Evolutionary conservation across 1,140 invertebrate genomes (phyloP), one percentile per base, ranked within the genome.

Genomic region (Drosophila kurseongensis): DNA sequence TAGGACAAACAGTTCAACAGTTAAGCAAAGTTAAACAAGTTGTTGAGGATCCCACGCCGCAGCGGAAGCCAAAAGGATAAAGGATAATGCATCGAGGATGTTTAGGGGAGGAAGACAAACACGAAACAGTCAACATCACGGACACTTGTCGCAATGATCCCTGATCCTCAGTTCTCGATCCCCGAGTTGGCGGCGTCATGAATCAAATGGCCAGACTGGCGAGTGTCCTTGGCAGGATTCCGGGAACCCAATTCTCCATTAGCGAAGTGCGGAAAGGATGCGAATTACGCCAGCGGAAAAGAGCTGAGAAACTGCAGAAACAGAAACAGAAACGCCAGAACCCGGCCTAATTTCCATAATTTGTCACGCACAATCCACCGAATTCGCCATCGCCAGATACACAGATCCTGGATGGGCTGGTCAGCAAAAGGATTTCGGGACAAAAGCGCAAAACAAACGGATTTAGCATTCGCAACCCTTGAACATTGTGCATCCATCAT

Each of bases 381-480:
- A 75, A 85, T 83, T 83, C 57, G 80, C 78, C 59, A 74, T 40
- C 14, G 44, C 18, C 58, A 58, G 45, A 52, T 16, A 51, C 38
- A 47, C 35, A 65, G 32, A 52, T 16, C 14, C 9, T 59, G 42
- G 44, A 29, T 51, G 62, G 74, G 71, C 71, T 83, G 83, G 71
- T 23, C 75, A 73, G 79, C 63, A 63, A 75, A 86, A 88, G 83
- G 83, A 86, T 86, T 83, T 77, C 14, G 8, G 47, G 67, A 89
- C 72, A 88, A 86, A 69, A 69, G 83, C 63, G 81, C 55, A 76
- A 68, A 86, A 83, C 84, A 88, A 89, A 88, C 84, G 83, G 84
- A 89, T 88, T 88, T 80, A 83, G 75, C 58, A 79, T 73, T 79
- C 83, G 59, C 74, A 86, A 88, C 83, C 84, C 83, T 86, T 86